Evolutionary conservation across 2,888 invertebrate species (phyloP).

Genomic region (Eupithecia subumbrata): DNA sequence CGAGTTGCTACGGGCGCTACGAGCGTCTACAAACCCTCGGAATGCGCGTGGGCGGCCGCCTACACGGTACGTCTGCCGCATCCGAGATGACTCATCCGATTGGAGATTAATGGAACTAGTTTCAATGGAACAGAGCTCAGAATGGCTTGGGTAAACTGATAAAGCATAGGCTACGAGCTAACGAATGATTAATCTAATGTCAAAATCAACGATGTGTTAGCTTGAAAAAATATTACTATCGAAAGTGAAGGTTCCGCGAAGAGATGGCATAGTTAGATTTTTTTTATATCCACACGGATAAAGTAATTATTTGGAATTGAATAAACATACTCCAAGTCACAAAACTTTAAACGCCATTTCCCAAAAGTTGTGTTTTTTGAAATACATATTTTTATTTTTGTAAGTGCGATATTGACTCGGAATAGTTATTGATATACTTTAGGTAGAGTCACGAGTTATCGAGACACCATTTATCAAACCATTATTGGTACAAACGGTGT

Average conservation of each 20-base stretch:
- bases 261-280: too few relatives aligned
- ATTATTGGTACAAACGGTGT: background rate
- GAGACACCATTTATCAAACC: background rate
- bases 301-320: too few relatives aligned
- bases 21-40: conserved; percentile 42
- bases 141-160: background rate
- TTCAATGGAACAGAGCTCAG: conserved; percentile 13
- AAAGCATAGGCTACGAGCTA: conserved; percentile 6
- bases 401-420: background rate
- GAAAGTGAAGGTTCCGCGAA: background rate
- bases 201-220: background rate
- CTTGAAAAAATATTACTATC: background rate
- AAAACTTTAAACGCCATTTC: too few relatives aligned
- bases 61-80: conserved; percentile 39
- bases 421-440: background rate
- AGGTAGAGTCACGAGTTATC: background rate
- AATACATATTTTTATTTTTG: too few relatives aligned
- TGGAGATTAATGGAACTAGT: conserved; percentile 12
- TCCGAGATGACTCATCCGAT: conserved; percentile 33
- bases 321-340: too few relatives aligned
- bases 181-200: background rate
- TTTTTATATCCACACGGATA: too few relatives aligned
- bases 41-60: conserved; percentile 47
- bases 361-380: too few relatives aligned
- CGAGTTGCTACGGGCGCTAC: conserved; percentile 37